These are phyloP conservation scores for Xiphorhynchus elegans DNA, from an alignment of 2,113 vertebrate species.

Conservation along the genomic window DNA sequence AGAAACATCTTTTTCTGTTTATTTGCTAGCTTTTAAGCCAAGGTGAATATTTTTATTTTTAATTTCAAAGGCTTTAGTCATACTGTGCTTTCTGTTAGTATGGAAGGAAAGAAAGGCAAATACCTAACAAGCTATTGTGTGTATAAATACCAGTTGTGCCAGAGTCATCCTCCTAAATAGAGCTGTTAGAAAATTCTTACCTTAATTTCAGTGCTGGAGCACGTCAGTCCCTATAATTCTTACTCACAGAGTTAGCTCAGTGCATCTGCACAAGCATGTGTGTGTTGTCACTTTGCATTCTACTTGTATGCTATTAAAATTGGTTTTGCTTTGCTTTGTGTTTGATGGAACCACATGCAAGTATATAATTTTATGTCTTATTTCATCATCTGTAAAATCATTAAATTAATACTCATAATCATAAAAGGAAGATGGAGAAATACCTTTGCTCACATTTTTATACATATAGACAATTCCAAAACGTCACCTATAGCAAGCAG, in stretches of 20 bases:
- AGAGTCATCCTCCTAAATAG: not conserved
- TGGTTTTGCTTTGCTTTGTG: not conserved
- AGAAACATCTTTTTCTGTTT: not conserved
- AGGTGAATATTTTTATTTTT: not conserved
- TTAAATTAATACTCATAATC: not conserved
- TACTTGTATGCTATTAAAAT: not conserved
- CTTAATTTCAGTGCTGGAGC: not conserved
- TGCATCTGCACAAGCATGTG: not conserved
- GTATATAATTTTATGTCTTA: not conserved
- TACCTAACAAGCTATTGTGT: not conserved
- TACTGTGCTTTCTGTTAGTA: conserved; percentile 18
- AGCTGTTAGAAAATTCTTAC: not conserved
- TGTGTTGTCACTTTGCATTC: not conserved
- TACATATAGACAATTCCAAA: not conserved
- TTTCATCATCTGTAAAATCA: not conserved
- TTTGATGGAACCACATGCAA: not conserved
- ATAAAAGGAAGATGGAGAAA: not conserved
- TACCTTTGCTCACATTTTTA: not conserved
- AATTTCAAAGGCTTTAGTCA: conserved; percentile 55
- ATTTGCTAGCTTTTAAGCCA: not conserved
- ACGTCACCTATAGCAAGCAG: not conserved
- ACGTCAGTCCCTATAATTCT: not conserved
- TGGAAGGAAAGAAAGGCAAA: conserved; percentile 5
- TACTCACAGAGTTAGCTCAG: not conserved
- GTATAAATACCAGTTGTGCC: not conserved